These are phyloP conservation scores for Leptopilina boulardi DNA, from an alignment of 1,140 invertebrate genomes.

Conservation along the genomic window DNA sequence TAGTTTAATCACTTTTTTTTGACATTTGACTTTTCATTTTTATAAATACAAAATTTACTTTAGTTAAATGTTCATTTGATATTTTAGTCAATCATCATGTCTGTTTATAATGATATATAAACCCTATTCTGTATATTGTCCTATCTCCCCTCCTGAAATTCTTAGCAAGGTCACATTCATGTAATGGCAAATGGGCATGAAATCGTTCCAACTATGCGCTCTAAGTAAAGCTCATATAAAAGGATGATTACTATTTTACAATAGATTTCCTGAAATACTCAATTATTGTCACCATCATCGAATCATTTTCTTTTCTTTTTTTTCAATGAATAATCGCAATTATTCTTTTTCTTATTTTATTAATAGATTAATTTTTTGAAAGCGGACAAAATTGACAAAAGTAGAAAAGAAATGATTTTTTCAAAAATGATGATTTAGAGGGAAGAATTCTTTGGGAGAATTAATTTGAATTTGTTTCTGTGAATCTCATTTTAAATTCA, in stretches of 20 bases:
- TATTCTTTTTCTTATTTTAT: too few relatives aligned
- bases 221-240: slow-evolving; percentile 58
- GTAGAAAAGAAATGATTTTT: too few relatives aligned
- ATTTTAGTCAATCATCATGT: slow-evolving; percentile 25
- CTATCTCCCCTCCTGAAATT: slow-evolving; percentile 66
- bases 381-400: too few relatives aligned
- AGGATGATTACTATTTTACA: slow-evolving; percentile 60
- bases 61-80: not conserved
- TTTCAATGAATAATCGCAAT: not conserved
- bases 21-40: not conserved
- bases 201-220: slow-evolving; percentile 64
- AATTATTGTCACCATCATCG: slow-evolving; percentile 11
- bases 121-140: slow-evolving; percentile 53
- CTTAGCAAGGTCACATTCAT: slow-evolving; percentile 72
- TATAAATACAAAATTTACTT: not conserved
- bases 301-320: not conserved
- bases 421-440: too few relatives aligned
- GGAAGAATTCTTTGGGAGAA: too few relatives aligned
- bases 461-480: too few relatives aligned
- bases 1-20: not conserved
- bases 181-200: slow-evolving; percentile 68
- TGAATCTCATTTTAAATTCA: too few relatives aligned
- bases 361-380: too few relatives aligned
- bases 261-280: slow-evolving; percentile 55
- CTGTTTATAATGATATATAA: slow-evolving; percentile 49